These are phyloP conservation scores for Thaleichthys pacificus DNA, from an alignment of 2,797 vertebrate genomes.

Conservation along the genomic window DNA sequence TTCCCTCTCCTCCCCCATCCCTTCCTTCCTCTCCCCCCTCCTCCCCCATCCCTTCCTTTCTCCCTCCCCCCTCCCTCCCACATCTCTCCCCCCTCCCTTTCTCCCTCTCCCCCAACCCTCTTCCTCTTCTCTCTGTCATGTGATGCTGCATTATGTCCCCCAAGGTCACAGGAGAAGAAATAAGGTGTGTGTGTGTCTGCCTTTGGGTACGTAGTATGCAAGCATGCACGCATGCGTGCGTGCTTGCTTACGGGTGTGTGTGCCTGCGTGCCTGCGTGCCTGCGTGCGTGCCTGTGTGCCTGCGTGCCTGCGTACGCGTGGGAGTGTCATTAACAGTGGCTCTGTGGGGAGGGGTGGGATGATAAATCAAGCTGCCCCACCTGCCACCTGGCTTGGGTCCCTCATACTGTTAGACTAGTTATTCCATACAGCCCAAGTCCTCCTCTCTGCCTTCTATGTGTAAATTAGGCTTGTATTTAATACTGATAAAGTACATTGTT, in stretches of 20 bases:
- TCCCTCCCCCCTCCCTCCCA: slow-evolving; percentile 23
- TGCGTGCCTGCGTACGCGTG: slow-evolving; percentile 17
- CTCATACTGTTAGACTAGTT: not conserved
- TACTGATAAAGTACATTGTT: no score
- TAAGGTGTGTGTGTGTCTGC: slow-evolving; percentile 32
- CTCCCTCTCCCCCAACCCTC: slow-evolving; percentile 25
- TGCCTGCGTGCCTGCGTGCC: slow-evolving; percentile 12
- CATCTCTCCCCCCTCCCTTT: slow-evolving; percentile 37
- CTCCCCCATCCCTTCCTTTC: slow-evolving; percentile 45
- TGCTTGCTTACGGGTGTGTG: slow-evolving; percentile 14
- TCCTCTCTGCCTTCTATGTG: no score
- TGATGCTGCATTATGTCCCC: slow-evolving; percentile 35
- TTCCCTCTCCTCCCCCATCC: slow-evolving; percentile 39
- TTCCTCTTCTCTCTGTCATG: slow-evolving; percentile 24
- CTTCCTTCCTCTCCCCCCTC: slow-evolving; percentile 5
- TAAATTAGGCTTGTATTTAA: no score
- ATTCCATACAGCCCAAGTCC: no score
- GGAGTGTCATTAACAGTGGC: not conserved
- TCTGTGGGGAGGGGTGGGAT: not conserved
- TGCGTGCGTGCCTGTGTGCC: slow-evolving; percentile 7
- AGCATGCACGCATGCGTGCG: slow-evolving; percentile 20
- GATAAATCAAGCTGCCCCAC: slow-evolving; percentile 13
- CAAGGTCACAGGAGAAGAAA: slow-evolving; percentile 74
- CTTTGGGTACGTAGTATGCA: slow-evolving; percentile 18
- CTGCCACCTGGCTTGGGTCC: not conserved